phyloP scores from a whole-genome alignment of 2,113 vertebrate genomes.

The Scartelaos histophorus region DNA sequence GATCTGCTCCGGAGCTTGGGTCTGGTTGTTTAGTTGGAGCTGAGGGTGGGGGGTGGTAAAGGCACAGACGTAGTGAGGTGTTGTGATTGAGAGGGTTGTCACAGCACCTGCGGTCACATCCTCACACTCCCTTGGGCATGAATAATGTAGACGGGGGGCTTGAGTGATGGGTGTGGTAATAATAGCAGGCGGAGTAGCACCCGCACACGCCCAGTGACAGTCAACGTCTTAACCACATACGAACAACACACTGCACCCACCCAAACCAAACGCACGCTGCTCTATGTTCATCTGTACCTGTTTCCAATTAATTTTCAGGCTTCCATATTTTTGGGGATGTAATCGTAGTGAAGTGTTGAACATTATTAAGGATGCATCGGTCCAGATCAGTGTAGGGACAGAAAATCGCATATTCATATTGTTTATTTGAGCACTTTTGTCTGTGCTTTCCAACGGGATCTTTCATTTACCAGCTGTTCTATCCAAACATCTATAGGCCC shows the following conservation, averaged over 20 bases:
- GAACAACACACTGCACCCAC: constrained; percentile 29
- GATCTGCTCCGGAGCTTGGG: constrained; percentile 1
- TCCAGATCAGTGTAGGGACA: no score
- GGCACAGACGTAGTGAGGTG: constrained; percentile 44
- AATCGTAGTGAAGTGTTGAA: no score
- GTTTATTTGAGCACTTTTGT: background rate
- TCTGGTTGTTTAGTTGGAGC: constrained; percentile 20
- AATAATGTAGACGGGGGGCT: constrained; percentile 63
- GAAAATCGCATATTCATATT: no score
- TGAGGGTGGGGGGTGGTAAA: constrained; percentile 9
- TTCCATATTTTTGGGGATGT: no score
- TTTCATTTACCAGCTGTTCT: background rate
- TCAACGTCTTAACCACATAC: constrained; percentile 43
- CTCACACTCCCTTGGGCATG: constrained; percentile 60
- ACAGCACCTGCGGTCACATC: constrained; percentile 62
- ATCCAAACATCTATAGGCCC: background rate
- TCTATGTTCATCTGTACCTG: no score
- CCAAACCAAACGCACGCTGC: background rate
- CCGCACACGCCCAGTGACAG: constrained; percentile 60
- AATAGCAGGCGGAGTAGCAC: constrained; percentile 67
- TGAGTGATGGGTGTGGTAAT: constrained; percentile 72
- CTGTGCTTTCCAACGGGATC: background rate
- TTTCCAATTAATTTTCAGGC: no score
- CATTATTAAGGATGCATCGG: no score
- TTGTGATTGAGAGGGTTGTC: constrained; percentile 69